Conservation (phyloP, 2,113 vertebrate species). For the Xyrauchen texanus region DNA sequence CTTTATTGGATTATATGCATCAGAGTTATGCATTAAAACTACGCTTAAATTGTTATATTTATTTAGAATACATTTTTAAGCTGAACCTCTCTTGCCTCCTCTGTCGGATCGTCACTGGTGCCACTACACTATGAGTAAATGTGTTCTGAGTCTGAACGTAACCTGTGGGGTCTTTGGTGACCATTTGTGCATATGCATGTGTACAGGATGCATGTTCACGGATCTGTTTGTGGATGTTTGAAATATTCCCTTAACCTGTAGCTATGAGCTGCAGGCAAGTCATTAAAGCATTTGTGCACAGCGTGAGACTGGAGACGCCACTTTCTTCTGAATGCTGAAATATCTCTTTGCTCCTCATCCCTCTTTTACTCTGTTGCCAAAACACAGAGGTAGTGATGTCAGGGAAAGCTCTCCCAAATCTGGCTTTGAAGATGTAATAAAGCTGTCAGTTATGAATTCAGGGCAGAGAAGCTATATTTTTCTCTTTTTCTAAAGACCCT, state of each 20-base stretch:
- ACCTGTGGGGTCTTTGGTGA: constrained; percentile 7
- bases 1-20: too few relatives aligned
- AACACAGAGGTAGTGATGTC: constrained; percentile 46
- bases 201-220: not conserved
- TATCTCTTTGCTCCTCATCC: constrained; percentile 13
- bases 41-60: too few relatives aligned
- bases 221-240: constrained; percentile 34
- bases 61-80: too few relatives aligned
- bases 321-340: constrained; percentile 24
- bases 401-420: constrained; percentile 39
- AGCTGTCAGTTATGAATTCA: constrained; percentile 40
- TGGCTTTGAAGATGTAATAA: constrained; percentile 43
- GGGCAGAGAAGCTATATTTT: not conserved
- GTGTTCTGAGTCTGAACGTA: not conserved
- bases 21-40: too few relatives aligned
- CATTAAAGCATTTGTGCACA: constrained; percentile 22
- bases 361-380: constrained; percentile 57
- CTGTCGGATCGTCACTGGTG: not conserved
- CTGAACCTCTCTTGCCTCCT: not conserved
- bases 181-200: not conserved
- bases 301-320: constrained; percentile 1
- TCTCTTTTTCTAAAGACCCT: not conserved
- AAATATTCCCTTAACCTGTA: constrained; percentile 10
- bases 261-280: constrained; percentile 21
- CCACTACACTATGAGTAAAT: not conserved